These are phyloP conservation scores for Hylaeus volcanicus DNA, from an alignment of 1,140 invertebrate species.

Conservation along the genomic window DNA sequence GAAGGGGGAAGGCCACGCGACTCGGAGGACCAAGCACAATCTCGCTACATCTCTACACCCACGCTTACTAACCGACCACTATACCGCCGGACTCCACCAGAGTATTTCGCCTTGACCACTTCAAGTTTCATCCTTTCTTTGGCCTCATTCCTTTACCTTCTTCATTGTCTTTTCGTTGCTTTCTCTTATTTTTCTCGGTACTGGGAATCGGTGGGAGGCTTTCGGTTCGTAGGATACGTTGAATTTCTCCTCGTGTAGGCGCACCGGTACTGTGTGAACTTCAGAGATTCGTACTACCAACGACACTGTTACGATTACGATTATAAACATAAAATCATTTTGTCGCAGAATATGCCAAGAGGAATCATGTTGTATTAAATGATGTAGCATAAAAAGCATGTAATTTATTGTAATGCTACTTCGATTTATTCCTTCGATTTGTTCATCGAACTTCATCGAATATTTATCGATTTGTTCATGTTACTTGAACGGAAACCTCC, in stretches of 20 bases:
- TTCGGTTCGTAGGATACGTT: background rate
- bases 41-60: slow-evolving; percentile 72
- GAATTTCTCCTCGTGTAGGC: background rate
- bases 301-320: too few relatives aligned
- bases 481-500: too few relatives aligned
- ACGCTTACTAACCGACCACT: slow-evolving; percentile 65
- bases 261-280: too few relatives aligned
- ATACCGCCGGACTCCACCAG: slow-evolving; percentile 36
- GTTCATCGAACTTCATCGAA: too few relatives aligned
- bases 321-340: too few relatives aligned
- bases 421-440: too few relatives aligned
- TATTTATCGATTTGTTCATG: too few relatives aligned
- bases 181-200: slow-evolving; percentile 22
- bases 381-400: too few relatives aligned
- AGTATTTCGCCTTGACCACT: slow-evolving; percentile 57
- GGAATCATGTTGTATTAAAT: too few relatives aligned
- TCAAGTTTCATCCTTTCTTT: slow-evolving; percentile 57
- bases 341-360: too few relatives aligned
- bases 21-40: slow-evolving; percentile 64
- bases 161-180: slow-evolving; percentile 4
- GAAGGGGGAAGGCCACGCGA: slow-evolving; percentile 70
- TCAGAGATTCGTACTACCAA: too few relatives aligned
- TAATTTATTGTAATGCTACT: too few relatives aligned
- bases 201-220: background rate
- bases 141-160: slow-evolving; percentile 45